Conservation (phyloP, 1,140 invertebrate species). For the Drosophila mayri region DNA sequence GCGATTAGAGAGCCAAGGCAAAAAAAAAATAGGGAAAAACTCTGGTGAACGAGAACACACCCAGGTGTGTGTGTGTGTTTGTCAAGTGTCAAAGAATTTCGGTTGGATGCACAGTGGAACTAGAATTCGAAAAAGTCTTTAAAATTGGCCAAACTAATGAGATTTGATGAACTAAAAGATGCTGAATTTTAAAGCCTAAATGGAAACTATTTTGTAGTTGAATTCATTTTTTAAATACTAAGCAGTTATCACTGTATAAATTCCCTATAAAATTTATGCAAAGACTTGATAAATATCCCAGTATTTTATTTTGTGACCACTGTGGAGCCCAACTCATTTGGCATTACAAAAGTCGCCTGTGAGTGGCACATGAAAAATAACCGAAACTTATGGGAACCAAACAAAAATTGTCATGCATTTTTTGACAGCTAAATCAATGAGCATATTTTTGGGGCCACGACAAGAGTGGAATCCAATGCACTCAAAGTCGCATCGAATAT, state of each 20-base stretch:
- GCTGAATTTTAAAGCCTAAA: not conserved
- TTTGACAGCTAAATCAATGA: constrained; percentile 76
- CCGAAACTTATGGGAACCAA: constrained; percentile 21
- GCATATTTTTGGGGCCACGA: constrained; percentile 58
- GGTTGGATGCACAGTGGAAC: constrained; percentile 33
- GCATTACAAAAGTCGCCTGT: constrained; percentile 31
- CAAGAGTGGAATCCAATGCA: constrained; percentile 55
- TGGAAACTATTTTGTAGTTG: not conserved
- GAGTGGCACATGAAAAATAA: constrained; percentile 23
- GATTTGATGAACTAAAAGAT: not conserved
- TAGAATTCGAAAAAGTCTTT: too few relatives aligned
- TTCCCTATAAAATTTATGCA: not conserved
- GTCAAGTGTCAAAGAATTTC: constrained; percentile 64
- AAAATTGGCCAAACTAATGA: not conserved
- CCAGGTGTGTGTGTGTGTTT: constrained; percentile 45
- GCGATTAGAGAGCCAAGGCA: constrained; percentile 59
- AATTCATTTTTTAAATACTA: not conserved
- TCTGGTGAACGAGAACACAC: constrained; percentile 54
- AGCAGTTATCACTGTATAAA: constrained; percentile 1
- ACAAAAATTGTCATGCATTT: constrained; percentile 68
- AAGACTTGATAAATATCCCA: constrained; percentile 17
- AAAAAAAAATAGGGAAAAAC: constrained; percentile 44
- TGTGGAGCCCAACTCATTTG: constrained; percentile 28
- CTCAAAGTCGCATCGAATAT: constrained; percentile 30
- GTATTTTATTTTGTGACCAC: constrained; percentile 15